Base-by-base conservation (phyloP, 2,888 invertebrate species). In the Orchestes rusci region DNA sequence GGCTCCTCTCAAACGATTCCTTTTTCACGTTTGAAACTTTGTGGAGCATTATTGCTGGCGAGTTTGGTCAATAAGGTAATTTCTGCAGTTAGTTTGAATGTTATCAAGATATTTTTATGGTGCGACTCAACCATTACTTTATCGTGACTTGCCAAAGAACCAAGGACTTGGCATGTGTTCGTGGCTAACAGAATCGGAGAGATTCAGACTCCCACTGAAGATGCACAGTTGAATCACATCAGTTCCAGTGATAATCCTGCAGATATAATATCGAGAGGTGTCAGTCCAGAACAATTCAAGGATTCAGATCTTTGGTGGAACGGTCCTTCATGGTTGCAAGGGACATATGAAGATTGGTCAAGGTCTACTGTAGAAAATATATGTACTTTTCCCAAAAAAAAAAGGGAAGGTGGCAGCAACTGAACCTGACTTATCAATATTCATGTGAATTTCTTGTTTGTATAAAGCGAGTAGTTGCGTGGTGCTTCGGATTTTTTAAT, bases 71-170 rank as follows among this genome's bases (percentile, higher is more conserved):
- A 23, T 23, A 23, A 8, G 23, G 23, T 23, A 8, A 8, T 23
- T 23, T 8, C 5, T 23, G 23, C 23, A 5, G 5, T 23, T 5
- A 8, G 8, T 23, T 5, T 23, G 5, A 23, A 23, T 23, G 23
- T 23, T 8, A 8, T 8, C 8, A 5, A 23, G 23, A 8, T n/a
- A 34, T 29, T n/a, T 17, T 41, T 34, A 20, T 42, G 2, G 33
- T 32, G 34, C 7, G 51, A 51, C 32, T 49, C 48, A 4, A 45
- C 35, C 8, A 51, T 49, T n/a, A 29, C 33, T 2, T 31, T 51
- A n/a, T 30, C 39, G 1, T 51, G 45, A 45, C 31, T 51, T n/a
- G 30, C 31, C 3, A 10, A 7, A 7, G 8, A 23, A 37, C 41
- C 45, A 8, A 23, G 23, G 15, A 4, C 10, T 8, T 29, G 12